Conservation (phyloP, 2,113 vertebrate genomes). For the Emydocephalus ijimae region DNA sequence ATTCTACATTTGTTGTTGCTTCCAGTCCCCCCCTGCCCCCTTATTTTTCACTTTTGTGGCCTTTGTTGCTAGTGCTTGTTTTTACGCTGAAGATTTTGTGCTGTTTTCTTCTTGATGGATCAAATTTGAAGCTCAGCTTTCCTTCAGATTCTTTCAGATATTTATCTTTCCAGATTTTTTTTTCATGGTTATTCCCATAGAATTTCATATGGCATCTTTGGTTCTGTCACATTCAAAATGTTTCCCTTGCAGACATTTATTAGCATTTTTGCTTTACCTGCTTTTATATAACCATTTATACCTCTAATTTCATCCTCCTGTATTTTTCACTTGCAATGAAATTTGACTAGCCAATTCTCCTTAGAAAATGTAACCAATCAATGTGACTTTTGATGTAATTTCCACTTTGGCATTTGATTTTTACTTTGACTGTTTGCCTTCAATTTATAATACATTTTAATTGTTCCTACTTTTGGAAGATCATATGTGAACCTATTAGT, state of each 20-base stretch:
- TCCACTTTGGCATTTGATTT: not conserved
- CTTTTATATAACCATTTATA: not conserved
- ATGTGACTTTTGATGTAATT: not conserved
- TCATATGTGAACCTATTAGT: not conserved
- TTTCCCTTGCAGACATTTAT: not conserved
- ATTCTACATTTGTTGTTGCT: not conserved
- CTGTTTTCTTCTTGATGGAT: not conserved
- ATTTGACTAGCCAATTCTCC: not conserved
- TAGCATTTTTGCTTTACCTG: not conserved
- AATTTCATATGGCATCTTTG: not conserved
- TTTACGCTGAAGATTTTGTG: not conserved
- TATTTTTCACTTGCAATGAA: not conserved
- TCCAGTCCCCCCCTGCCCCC: fast-evolving
- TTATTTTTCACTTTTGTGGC: not conserved
- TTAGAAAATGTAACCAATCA: not conserved
- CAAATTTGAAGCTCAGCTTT: not conserved
- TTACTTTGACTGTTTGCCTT: not conserved
- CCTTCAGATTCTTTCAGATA: not conserved
- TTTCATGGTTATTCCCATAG: not conserved
- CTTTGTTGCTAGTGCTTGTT: not conserved
- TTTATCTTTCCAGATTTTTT: not conserved
- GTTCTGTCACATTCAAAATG: not conserved
- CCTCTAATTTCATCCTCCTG: not conserved
- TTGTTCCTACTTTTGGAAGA: not conserved
- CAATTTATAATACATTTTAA: not conserved